A percentile compares a stretch with the other conserved stretches of the same genome.
Evolutionary conservation across 2,113 vertebrate genomes (phyloP).

Genomic region (Morone chrysops): DNA sequence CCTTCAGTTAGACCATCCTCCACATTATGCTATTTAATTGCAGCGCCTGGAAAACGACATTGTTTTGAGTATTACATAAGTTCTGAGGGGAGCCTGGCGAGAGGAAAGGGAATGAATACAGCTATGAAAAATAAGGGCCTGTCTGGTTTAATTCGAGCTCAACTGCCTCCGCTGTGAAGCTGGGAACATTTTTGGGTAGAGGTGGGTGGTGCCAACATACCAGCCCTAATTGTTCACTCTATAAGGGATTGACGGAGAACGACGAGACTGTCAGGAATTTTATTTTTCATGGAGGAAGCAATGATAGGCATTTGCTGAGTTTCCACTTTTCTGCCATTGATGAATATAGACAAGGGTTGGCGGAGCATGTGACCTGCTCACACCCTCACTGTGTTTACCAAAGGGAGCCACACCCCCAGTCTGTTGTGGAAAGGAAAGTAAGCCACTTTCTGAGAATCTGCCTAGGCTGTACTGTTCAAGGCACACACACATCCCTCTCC

Average conservation of each 20-base stretch:
- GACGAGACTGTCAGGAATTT: slow-evolving; percentile 78
- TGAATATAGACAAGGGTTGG: slow-evolving; percentile 43
- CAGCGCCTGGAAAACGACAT: neutral
- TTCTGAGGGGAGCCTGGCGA: slow-evolving; percentile 11
- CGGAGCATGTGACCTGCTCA: slow-evolving; percentile 50
- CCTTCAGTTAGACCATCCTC: neutral
- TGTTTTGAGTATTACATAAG: slow-evolving; percentile 21
- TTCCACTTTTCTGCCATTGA: slow-evolving; percentile 59
- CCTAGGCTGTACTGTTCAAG: neutral
- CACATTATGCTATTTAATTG: neutral
- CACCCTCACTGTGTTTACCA: slow-evolving; percentile 48
- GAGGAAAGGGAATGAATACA: neutral
- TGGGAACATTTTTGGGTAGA: neutral
- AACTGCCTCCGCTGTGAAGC: slow-evolving; percentile 20
- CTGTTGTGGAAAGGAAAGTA: neutral
- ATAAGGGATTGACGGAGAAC: slow-evolving; percentile 57
- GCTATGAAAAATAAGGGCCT: neutral
- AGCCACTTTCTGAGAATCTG: neutral
- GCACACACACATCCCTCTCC: neutral
- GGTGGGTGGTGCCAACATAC: slow-evolving; percentile 54
- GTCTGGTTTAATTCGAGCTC: slow-evolving; percentile 27
- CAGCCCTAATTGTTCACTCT: slow-evolving; percentile 65
- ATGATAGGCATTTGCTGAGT: slow-evolving; percentile 78
- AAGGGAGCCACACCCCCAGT: slow-evolving; percentile 52
- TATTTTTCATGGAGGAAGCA: slow-evolving; percentile 69